phyloP scores from a whole-genome alignment of 2,888 invertebrate species.

The Thera britannica region DNA sequence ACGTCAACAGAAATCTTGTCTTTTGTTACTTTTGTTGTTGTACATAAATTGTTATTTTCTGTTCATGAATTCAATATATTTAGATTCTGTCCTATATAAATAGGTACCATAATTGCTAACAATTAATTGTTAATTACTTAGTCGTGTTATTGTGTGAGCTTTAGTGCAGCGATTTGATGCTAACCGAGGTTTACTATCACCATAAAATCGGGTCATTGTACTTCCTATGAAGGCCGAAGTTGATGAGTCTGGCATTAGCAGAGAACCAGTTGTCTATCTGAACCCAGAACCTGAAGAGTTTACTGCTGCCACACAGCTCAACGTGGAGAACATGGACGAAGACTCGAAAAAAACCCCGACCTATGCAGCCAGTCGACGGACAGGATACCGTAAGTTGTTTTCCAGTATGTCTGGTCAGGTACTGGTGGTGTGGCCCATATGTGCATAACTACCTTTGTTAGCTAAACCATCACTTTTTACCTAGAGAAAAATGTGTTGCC shows the following conservation, averaged over 20 bases:
- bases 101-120: no score
- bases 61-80: no score
- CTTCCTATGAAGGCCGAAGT: slow-evolving; percentile 52
- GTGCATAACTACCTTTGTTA: no score
- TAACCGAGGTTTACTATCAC: slow-evolving; percentile 24
- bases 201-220: slow-evolving; percentile 29
- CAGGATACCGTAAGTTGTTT: slow-evolving; percentile 25
- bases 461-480: no score
- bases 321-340: slow-evolving; percentile 60
- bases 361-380: slow-evolving; percentile 55
- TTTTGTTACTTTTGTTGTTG: no score
- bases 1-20: background rate
- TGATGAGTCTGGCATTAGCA: slow-evolving; percentile 39
- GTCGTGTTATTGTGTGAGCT: no score
- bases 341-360: slow-evolving; percentile 64
- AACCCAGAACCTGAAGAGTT: slow-evolving; percentile 44
- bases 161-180: background rate
- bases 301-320: slow-evolving; percentile 50
- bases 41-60: no score
- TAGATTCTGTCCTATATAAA: no score
- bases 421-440: no score
- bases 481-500: no score
- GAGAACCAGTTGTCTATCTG: slow-evolving; percentile 38
- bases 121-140: no score
- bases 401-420: background rate